A percentile compares a stretch with the other conserved stretches of the same genome.
Evolutionary conservation across 2,797 vertebrate genomes (phyloP).

Genomic region (Arrhamphus sclerolepis): DNA sequence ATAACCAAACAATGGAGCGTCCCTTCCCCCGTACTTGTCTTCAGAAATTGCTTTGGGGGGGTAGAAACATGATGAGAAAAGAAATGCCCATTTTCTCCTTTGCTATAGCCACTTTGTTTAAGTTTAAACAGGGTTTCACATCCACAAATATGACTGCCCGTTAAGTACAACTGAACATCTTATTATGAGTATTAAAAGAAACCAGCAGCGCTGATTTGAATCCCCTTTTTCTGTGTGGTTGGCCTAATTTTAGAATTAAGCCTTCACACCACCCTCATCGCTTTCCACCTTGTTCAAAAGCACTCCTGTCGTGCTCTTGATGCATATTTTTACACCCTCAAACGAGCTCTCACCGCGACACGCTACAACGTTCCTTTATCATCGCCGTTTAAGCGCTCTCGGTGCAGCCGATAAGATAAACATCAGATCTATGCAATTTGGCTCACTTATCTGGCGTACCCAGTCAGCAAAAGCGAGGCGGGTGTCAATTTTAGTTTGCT

Average conservation of each 20-base stretch:
- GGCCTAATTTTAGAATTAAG: slow-evolving; percentile 74
- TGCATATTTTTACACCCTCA: slow-evolving; percentile 67
- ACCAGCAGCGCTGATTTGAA: slow-evolving; percentile 14
- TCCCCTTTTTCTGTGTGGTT: slow-evolving; percentile 41
- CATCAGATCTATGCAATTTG: slow-evolving; percentile 84
- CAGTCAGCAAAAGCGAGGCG: slow-evolving; percentile 82
- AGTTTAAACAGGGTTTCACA: slow-evolving; percentile 11
- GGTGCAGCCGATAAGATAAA: slow-evolving; percentile 82
- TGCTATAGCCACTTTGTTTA: slow-evolving; percentile 17
- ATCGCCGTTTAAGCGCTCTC: slow-evolving; percentile 68
- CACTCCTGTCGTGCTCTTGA: slow-evolving; percentile 48
- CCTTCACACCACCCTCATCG: slow-evolving; percentile 70
- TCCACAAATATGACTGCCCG: background rate
- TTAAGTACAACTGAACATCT: slow-evolving; percentile 10
- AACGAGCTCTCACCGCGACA: slow-evolving; percentile 62
- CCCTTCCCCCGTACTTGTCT: slow-evolving; percentile 72
- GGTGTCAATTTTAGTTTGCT: slow-evolving; percentile 78
- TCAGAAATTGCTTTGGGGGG: slow-evolving; percentile 62
- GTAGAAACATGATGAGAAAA: slow-evolving; percentile 26
- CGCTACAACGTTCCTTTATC: slow-evolving; percentile 69
- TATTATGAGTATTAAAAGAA: slow-evolving; percentile 40
- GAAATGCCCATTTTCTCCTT: slow-evolving; percentile 24
- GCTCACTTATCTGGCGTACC: slow-evolving; percentile 82
- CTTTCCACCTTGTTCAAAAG: slow-evolving; percentile 72
- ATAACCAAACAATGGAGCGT: slow-evolving; percentile 74